Conservation (phyloP, 2,797 vertebrate species). For the Myotis myotis region DNA sequence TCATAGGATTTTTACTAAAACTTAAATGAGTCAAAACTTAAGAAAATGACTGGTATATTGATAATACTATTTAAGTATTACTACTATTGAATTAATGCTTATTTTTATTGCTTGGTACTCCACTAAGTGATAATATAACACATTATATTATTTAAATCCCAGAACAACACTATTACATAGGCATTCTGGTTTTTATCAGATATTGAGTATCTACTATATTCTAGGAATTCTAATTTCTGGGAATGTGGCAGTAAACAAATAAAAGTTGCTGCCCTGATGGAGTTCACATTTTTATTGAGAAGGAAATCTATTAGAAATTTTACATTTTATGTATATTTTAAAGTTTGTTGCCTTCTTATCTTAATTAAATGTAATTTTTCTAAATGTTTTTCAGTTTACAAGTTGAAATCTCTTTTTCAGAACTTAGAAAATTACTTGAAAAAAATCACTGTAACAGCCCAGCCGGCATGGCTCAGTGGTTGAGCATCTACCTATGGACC, state of each 20-base stretch:
- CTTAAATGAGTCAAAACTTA: neutral
- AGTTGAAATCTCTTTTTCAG: conserved; percentile 49
- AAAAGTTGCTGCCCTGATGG: neutral
- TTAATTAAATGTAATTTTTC: conserved; percentile 58
- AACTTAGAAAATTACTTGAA: conserved; percentile 34
- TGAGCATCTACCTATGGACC: too few species aligned
- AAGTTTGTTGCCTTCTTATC: conserved; percentile 35
- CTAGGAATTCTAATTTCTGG: neutral
- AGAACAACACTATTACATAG: neutral
- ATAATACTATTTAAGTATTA: neutral
- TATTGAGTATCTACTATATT: neutral
- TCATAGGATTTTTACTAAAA: neutral
- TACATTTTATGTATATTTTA: neutral
- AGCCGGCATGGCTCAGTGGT: too few species aligned
- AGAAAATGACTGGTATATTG: neutral
- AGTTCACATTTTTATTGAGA: neutral
- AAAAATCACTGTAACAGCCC: too few species aligned
- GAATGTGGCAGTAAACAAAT: neutral
- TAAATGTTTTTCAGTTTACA: conserved; percentile 55
- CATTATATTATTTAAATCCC: neutral
- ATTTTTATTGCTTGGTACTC: neutral
- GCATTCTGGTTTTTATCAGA: neutral
- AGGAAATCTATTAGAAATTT: neutral
- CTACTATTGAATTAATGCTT: neutral
- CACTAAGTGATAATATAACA: neutral